Evolutionary conservation across 2,797 vertebrate genomes (phyloP).

Genomic region (Trematomus bernacchii): DNA sequence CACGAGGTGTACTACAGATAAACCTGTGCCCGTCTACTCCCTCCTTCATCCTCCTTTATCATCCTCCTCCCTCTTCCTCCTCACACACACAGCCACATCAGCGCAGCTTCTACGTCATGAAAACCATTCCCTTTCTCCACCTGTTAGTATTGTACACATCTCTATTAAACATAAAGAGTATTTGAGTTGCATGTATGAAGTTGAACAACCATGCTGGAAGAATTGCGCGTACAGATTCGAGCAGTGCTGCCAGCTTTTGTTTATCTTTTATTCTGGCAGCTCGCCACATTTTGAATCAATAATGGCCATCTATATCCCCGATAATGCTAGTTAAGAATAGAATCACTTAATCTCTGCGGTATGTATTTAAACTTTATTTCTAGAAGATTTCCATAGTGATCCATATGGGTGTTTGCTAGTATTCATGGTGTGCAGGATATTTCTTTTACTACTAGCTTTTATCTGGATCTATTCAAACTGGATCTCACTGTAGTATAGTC

Average conservation of each 20-base stretch:
- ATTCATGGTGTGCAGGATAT: neutral
- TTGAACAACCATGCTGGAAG: neutral
- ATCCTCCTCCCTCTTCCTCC: neutral
- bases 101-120: constrained; percentile 19
- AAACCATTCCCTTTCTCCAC: constrained; percentile 8
- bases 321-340: neutral
- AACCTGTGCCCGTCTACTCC: constrained; percentile 69
- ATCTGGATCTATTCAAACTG: neutral
- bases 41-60: constrained; percentile 11
- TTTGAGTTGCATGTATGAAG: constrained; percentile 27
- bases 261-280: neutral
- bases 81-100: constrained; percentile 17
- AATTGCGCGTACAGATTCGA: neutral
- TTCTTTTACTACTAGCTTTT: neutral
- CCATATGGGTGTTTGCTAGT: neutral
- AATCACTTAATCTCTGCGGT: neutral
- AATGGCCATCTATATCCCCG: neutral
- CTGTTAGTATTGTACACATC: constrained; percentile 5
- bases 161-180: constrained; percentile 9
- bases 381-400: neutral
- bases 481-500: constrained; percentile 12
- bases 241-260: neutral
- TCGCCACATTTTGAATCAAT: neutral
- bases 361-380: constrained; percentile 17
- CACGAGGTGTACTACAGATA: constrained; percentile 88